Evolutionary conservation across 2,888 invertebrate species (phyloP), one percentile per base, ranked within the genome.

Genomic region (Phymatocera aterrima): DNA sequence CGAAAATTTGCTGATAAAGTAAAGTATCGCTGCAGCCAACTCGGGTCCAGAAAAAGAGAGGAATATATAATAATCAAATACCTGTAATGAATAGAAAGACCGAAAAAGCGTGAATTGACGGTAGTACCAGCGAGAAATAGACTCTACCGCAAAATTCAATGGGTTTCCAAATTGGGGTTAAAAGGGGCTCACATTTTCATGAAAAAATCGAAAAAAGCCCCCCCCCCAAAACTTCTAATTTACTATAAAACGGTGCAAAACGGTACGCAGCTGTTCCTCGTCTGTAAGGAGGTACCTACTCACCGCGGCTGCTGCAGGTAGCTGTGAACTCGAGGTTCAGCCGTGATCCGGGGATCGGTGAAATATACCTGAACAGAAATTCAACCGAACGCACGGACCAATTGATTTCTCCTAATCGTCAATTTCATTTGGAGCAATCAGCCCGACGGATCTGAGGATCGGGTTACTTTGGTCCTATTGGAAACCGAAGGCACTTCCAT

Each of bases 371-470:
- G 70, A n/a, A n/a, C n/a, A n/a, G n/a, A n/a, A n/a, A n/a, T n/a
- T n/a, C 60, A 12, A 28, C 28, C n/a, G 24, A 34, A 43, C 48
- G 46, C 46, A 61, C 60, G 78, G 37, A 54, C 61, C 79, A 34
- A 82, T 87, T 87, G 87, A 89, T 90, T 89, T 88, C 84, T 84
- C 84, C 86, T 88, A 88, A 90, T 90, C 86, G 88, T 89, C 87
- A 87, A 88, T 86, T 86, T 86, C 87, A 89, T 87, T 88, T 85
- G 85, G 80, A 83, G 80, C 83, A 83, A 84, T 82, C 83, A 83
- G 82, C 34, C 48, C 72, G 18, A 72, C 21, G 15, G 15, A 46
- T 46, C 5, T 80, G 81, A 83, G 85, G 87, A 85, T 87, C 86
- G 82, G 80, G 81, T 90, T 89, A 85, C 89, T 75, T 31, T 51